Evolutionary conservation across 2,888 invertebrate species (phyloP), one percentile per base, ranked within the genome.

Genomic region (Phanerotoma sp.): DNA sequence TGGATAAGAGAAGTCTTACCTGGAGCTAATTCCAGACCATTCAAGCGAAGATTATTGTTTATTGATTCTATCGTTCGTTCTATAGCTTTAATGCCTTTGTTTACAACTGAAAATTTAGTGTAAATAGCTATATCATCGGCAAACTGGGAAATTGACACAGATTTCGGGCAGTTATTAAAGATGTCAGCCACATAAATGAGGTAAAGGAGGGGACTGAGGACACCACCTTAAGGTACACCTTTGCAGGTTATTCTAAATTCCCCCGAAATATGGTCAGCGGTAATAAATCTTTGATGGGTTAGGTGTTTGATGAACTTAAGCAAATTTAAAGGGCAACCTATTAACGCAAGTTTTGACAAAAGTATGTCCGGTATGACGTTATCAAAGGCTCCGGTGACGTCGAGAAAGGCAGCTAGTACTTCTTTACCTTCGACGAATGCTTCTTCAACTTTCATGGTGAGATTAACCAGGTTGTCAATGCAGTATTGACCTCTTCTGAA

Each of bases 401-500:
- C 56, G 7, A 56, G 18, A 13, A 49, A 51, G 1, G 46, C 28
- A 2, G 25, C 51, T 1, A 52, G 15, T 0, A 25, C 35, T 10
- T 32, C 44, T n/a, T 38, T 33, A 11, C 28, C 48, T 5, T 40
- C 13, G 1, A 7, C 2, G 6, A 54, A 30, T 1, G 20, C 18
- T 9, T 10, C 5, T 5, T 45, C 11, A 3, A 52, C 15, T 1
- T 46, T 10, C 10, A 50, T 15, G 2, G 25, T 3, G 5, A 58
- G 22, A 10, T 18, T 41, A 13, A 40, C 4, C 4, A 25, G 25
- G 3, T 25, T 25, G 3, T 25, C 25, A 7, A 25, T 1, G 25
- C 25, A 25, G 1, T 5, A 58, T 38, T 1, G 37, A n/a, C 28
- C 41, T n/a, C 33, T 53, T 11, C 62, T 42, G 21, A 62, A 62